Evolutionary conservation across 2,113 vertebrate genomes (phyloP), one percentile per base, ranked within the genome.

Genomic region (Seriola aureovittata): DNA sequence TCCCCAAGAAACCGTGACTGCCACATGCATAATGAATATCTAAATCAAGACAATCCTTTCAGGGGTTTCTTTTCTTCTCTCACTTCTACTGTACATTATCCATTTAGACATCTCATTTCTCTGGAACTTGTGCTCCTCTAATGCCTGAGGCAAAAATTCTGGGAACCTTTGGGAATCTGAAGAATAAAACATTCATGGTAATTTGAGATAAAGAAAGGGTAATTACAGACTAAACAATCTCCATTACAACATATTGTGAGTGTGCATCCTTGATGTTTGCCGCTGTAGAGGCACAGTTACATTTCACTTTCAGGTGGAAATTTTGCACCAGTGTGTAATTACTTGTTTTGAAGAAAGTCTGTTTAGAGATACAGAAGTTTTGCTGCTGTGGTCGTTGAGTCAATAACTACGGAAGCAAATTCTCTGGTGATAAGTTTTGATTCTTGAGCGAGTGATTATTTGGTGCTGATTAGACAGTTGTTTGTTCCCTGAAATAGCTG

Each of bases 401-500:
- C 76, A 46, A 38, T 14, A 63, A 57, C 52, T 29, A 50, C 72
- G 67, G 29, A 34, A 34, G 19, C 19, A 32, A 69, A 59, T 64
- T 23, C 65, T 50, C 48, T 40, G 12, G 54, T 14, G 40, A 68
- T 58, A 44, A 72, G 14, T 71, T 62, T 32, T 4, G 75, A 73
- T 65, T 54, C 48, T 66, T 9, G 5, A 34, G 73, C 14, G 10
- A 36, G 12, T 63, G 64, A 81, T 75, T 67, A 78, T 80, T 58
- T 70, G 63, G 3, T 70, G 58, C 52, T 75, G 79, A 82, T 87
- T 68, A 78, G 65, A 57, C 54, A 14, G 2, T 59, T 75, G 62
- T 81, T 85, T 77, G 63, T 78, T 71, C 54, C 38, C 36, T 62
- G 25, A 42, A 59, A 80, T 50, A 73, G 71, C 71, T 40, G 50